Percentiles rank a stretch among this genome's conserved stretches.
Conservation (phyloP, 2,113 vertebrate species). For the Neogobius melanostomus region DNA sequence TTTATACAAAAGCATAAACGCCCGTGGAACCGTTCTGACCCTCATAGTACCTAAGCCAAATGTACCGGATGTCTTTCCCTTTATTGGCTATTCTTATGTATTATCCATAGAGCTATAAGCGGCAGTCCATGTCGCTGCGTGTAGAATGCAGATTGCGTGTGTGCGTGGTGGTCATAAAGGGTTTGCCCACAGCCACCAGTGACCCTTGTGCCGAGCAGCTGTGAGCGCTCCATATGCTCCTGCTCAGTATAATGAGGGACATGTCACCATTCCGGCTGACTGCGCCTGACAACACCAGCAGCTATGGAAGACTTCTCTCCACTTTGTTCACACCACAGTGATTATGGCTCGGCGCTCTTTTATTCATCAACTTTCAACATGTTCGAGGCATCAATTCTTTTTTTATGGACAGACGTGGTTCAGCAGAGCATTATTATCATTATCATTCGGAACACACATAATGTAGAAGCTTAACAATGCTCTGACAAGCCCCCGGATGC, state of each 20-base stretch:
- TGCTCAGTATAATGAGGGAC: conserved; percentile 62
- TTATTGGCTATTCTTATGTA: neutral
- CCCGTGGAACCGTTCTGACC: conserved; percentile 6
- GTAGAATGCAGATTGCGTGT: neutral
- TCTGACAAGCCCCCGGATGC: no score
- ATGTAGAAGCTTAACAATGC: no score
- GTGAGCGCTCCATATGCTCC: conserved; percentile 62
- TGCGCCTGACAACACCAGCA: conserved; percentile 54
- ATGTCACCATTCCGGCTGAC: conserved; percentile 51
- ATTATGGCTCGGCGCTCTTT: conserved; percentile 46
- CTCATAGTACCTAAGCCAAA: neutral
- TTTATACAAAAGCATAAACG: neutral
- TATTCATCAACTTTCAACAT: conserved; percentile 31
- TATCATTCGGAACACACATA: no score
- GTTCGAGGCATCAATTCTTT: neutral
- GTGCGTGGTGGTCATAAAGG: conserved; percentile 21
- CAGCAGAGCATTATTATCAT: no score
- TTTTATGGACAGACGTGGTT: no score
- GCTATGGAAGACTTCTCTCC: conserved; percentile 57
- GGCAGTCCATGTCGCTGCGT: neutral
- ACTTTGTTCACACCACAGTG: conserved; percentile 58
- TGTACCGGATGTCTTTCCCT: neutral
- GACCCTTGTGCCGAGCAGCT: conserved; percentile 44
- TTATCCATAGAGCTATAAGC: conserved; percentile 2
- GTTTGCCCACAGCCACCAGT: conserved; percentile 23